Conservation (phyloP, 92 coral and sea anemone genomes). For the Porites divaricata region DNA sequence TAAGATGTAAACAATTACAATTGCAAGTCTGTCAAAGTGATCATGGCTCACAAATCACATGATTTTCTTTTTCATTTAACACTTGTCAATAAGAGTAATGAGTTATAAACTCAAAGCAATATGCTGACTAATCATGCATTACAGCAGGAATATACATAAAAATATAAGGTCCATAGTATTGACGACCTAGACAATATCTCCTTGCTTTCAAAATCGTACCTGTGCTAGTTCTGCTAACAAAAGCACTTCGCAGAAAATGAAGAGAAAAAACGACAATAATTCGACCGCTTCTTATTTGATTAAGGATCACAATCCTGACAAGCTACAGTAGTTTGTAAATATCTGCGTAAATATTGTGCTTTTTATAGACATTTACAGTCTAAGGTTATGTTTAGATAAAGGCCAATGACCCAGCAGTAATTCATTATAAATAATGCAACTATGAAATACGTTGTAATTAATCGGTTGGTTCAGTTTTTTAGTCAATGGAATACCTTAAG, state of each 20-base stretch:
- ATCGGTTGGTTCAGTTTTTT: no score
- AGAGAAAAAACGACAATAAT: no score
- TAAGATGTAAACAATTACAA: background rate
- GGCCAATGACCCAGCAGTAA: background rate
- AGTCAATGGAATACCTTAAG: background rate
- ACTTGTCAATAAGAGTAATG: background rate
- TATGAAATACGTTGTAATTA: background rate
- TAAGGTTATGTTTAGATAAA: background rate
- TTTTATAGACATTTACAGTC: no score
- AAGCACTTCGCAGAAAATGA: background rate
- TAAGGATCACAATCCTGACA: no score
- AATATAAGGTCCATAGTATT: no score
- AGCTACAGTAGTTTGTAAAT: background rate
- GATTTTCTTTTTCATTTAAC: background rate
- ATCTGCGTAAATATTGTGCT: background rate
- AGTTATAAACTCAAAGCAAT: background rate
- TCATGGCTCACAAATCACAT: no score
- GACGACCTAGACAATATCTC: background rate
- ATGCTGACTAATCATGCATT: background rate
- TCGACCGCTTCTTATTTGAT: no score
- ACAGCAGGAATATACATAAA: no score
- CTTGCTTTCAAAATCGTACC: background rate
- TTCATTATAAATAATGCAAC: background rate
- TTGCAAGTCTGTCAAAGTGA: background rate
- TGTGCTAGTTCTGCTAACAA: background rate